phyloP scores from a whole-genome alignment of 2,888 invertebrate species.

The Flabesymbios commensalis region DNA sequence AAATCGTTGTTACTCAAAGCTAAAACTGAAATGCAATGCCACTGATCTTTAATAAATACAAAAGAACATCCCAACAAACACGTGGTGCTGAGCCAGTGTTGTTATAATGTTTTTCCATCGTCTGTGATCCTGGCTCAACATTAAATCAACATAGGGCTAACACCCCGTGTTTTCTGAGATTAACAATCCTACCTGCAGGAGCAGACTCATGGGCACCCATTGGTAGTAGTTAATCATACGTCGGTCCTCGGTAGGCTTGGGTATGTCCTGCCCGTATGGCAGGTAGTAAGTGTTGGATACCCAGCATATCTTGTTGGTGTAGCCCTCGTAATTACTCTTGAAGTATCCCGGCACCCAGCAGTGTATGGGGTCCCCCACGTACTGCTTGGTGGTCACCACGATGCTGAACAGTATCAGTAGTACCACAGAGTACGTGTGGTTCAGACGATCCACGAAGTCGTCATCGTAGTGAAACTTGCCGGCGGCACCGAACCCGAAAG shows the following conservation, averaged over 20 bases:
- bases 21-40: too few species aligned
- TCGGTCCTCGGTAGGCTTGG: conserved; percentile 50
- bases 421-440: conserved; percentile 64
- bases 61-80: too few species aligned
- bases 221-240: too few species aligned
- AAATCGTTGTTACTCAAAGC: too few species aligned
- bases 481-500: background rate
- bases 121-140: too few species aligned
- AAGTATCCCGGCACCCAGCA: conserved; percentile 70
- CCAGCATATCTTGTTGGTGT: conserved; percentile 65
- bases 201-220: too few species aligned
- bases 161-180: background rate
- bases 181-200: background rate
- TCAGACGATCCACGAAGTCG: conserved; percentile 62
- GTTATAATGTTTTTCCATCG: too few species aligned
- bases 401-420: conserved; percentile 90
- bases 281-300: conserved; percentile 65
- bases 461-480: conserved; percentile 42
- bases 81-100: too few species aligned
- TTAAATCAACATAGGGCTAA: too few species aligned
- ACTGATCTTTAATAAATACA: too few species aligned
- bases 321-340: conserved; percentile 64
- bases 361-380: conserved; percentile 96
- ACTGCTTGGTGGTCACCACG: conserved; percentile 90
- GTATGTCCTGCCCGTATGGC: conserved; percentile 61